Conservation (phyloP, 2,113 vertebrate species). For the Boleophthalmus pectinirostris region DNA sequence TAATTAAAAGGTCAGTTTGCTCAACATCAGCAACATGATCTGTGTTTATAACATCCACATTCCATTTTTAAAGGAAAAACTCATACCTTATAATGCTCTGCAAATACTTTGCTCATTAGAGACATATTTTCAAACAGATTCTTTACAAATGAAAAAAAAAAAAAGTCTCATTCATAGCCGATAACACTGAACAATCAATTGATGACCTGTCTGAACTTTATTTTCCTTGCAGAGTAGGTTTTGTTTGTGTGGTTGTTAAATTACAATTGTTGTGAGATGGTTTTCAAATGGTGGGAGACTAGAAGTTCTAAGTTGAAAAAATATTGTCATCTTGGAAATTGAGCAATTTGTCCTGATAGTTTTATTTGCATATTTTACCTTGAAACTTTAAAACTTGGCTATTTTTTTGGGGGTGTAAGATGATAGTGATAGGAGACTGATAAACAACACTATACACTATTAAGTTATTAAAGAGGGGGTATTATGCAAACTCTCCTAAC, state of each 20-base stretch:
- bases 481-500: too few relatives aligned
- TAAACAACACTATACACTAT: too few relatives aligned
- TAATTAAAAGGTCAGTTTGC: constrained; percentile 11
- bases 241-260: not conserved
- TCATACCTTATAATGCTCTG: not conserved
- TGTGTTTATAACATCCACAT: not conserved
- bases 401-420: too few relatives aligned
- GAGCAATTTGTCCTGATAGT: too few relatives aligned
- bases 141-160: not conserved
- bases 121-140: not conserved
- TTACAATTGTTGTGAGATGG: not conserved
- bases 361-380: too few relatives aligned
- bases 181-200: not conserved
- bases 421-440: too few relatives aligned
- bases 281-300: not conserved
- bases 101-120: not conserved
- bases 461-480: too few relatives aligned
- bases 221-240: not conserved
- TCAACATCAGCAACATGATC: not conserved
- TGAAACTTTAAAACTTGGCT: too few relatives aligned
- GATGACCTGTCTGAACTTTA: not conserved
- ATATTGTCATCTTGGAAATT: too few relatives aligned
- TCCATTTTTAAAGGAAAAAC: not conserved
- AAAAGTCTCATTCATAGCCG: not conserved
- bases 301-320: not conserved